phyloP scores from a whole-genome alignment of 2,888 invertebrate genomes.

The Acanthosoma haemorrhoidale region DNA sequence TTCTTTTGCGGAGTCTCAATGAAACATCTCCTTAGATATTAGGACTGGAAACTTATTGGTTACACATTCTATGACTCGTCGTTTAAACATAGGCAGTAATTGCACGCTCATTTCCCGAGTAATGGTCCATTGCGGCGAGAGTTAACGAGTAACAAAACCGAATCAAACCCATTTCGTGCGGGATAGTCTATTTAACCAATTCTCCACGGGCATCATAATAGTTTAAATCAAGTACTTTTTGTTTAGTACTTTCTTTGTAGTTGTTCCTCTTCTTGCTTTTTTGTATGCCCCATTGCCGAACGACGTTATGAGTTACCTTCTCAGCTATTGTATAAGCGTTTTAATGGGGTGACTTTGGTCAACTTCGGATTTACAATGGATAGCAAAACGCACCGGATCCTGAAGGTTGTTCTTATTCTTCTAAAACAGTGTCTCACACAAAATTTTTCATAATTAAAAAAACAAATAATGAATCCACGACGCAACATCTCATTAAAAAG shows the following conservation, averaged over 20 bases:
- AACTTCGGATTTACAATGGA: neutral
- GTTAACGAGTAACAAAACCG: neutral
- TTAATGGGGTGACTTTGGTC: neutral
- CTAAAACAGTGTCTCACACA: too few species aligned
- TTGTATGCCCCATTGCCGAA: neutral
- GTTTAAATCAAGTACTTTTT: slow-evolving; percentile 1
- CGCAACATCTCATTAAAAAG: too few species aligned
- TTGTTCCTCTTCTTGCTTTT: neutral
- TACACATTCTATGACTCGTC: too few species aligned
- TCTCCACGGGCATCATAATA: neutral
- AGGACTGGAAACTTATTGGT: too few species aligned
- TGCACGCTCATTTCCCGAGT: neutral
- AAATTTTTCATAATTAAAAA: too few species aligned
- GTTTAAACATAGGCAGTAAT: neutral
- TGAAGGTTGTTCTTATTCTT: too few species aligned
- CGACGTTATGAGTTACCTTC: neutral
- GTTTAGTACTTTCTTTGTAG: neutral
- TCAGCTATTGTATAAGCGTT: neutral
- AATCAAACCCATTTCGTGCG: neutral
- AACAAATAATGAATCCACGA: too few species aligned
- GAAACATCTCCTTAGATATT: too few species aligned
- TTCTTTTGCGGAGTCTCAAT: too few species aligned
- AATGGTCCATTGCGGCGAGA: neutral
- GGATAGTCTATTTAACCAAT: neutral
- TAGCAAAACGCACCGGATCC: neutral